Conservation (phyloP, 2,113 vertebrate genomes). For the Glareola pratincola region DNA sequence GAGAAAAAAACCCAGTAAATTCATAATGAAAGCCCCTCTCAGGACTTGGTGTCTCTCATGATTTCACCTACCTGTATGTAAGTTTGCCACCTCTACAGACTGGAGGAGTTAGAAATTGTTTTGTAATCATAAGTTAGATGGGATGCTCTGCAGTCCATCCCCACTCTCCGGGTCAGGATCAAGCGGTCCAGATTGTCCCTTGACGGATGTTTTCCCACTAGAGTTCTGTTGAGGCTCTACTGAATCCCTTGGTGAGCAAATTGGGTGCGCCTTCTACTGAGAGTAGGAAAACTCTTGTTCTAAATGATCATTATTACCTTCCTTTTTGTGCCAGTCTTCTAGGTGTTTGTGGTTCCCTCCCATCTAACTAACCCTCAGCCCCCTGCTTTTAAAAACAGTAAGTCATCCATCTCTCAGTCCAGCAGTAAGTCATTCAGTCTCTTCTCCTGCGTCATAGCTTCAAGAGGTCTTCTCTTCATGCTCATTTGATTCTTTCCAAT, state of each 20-base stretch:
- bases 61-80: neutral
- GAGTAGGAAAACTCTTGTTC: neutral
- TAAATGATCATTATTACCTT: neutral
- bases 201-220: neutral
- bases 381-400: neutral
- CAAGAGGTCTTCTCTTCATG: neutral
- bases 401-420: neutral
- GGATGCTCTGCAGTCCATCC: neutral
- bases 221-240: neutral
- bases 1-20: neutral
- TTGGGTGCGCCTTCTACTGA: rapidly evolving
- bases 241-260: neutral
- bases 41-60: neutral
- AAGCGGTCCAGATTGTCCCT: neutral
- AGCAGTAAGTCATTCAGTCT: neutral
- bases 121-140: neutral
- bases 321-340: neutral
- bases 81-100: neutral
- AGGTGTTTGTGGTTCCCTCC: neutral
- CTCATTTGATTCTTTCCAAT: neutral
- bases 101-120: neutral
- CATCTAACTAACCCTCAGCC: too few species aligned
- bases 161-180: neutral
- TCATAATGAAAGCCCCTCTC: neutral
- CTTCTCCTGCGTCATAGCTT: neutral